A percentile compares a stretch with the other conserved stretches of the same genome.
Conservation (phyloP, 2,113 vertebrate species). For the Vireo altiloquus region DNA sequence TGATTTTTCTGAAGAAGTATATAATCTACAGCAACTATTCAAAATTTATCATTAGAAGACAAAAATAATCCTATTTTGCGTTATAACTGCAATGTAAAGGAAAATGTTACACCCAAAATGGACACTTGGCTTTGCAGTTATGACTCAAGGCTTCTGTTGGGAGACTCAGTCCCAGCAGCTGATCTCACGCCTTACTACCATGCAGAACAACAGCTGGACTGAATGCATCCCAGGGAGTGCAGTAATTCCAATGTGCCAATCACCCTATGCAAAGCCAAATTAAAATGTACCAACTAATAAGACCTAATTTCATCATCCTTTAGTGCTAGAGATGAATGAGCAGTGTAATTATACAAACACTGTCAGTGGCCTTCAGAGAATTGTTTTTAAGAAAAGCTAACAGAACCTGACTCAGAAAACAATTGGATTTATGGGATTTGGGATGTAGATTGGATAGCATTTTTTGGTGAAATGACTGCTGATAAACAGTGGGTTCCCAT, state of each 20-base stretch:
- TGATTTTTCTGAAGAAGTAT: background rate
- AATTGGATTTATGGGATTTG: background rate
- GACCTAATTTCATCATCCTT: slow-evolving; percentile 7
- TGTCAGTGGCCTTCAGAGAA: background rate
- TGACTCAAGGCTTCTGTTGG: background rate
- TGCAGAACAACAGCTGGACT: background rate
- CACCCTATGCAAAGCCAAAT: background rate
- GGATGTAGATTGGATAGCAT: background rate
- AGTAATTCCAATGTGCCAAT: background rate
- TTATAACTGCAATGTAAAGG: background rate
- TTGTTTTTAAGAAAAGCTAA: background rate
- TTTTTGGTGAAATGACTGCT: background rate
- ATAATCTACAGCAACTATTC: background rate
- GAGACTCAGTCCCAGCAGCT: background rate
- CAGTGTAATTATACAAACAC: background rate
- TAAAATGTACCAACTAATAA: background rate
- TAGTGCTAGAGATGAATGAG: background rate
- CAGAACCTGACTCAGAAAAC: background rate
- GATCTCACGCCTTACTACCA: background rate
- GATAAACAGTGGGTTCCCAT: background rate
- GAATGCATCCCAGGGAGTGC: background rate
- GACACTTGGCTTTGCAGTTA: background rate
- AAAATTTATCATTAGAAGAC: background rate
- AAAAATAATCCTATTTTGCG: background rate
- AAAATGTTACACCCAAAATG: background rate